Evolutionary conservation across 2,113 vertebrate genomes (phyloP).

Genomic region (human (Homo sapiens)): GRCh38 chr20:10995501-10996000

Average conservation of each 20-base stretch:
- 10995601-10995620: neutral
- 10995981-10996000: neutral
- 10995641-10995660: neutral
- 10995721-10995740: neutral
- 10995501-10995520: neutral
- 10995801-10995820: neutral
- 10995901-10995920: neutral
- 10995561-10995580: slow-evolving; percentile 5
- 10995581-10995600: neutral
- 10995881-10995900: neutral
- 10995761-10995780: slow-evolving; percentile 29
- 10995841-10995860: neutral
- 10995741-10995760: neutral
- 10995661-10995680: neutral
- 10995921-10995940: slow-evolving; percentile 22
- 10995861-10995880: neutral
- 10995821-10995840: neutral
- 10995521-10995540: slow-evolving; percentile 25
- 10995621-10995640: neutral
- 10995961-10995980: neutral
- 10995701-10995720: neutral
- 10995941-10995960: neutral
- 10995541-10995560: neutral
- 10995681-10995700: neutral
- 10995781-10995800: neutral